phyloP scores from a whole-genome alignment of 2,888 invertebrate species.

The Diadegma fenestrale region DNA sequence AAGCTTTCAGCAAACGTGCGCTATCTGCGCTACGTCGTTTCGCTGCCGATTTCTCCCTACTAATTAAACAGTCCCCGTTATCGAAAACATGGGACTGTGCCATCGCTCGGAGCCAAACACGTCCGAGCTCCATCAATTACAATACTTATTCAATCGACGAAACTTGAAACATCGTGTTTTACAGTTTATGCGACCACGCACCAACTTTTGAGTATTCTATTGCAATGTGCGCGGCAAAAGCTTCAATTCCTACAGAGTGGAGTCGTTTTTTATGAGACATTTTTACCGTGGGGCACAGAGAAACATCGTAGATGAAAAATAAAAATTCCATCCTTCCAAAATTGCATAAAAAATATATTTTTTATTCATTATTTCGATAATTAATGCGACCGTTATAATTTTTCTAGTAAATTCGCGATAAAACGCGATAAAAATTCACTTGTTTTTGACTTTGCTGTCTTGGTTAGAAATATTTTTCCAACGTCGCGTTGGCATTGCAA shows the following conservation, averaged over 20 bases:
- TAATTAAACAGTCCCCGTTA: constrained; percentile 61
- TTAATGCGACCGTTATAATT: too few relatives aligned
- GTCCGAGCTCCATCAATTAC: constrained; percentile 42
- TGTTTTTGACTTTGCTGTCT: too few relatives aligned
- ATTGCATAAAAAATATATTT: too few relatives aligned
- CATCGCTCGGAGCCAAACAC: constrained; percentile 43
- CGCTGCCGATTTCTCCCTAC: constrained; percentile 55
- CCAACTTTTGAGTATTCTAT: constrained; percentile 25
- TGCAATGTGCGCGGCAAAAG: constrained; percentile 9
- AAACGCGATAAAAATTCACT: too few relatives aligned
- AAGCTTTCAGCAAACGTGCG: constrained; percentile 41
- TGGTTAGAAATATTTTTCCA: too few relatives aligned
- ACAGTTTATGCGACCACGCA: neutral
- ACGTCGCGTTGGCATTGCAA: too few relatives aligned
- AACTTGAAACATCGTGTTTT: constrained; percentile 16
- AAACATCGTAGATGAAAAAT: neutral
- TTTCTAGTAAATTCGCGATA: too few relatives aligned
- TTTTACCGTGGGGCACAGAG: neutral
- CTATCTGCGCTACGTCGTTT: constrained; percentile 31
- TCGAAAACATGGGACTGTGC: constrained; percentile 5
- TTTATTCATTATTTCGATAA: too few relatives aligned
- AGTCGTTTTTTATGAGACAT: neutral
- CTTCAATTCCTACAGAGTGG: neutral
- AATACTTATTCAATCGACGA: constrained; percentile 43
- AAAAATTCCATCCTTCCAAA: neutral